Base-by-base conservation (phyloP, 2,888 invertebrate genomes). In the Drosophila maculinotata region DNA sequence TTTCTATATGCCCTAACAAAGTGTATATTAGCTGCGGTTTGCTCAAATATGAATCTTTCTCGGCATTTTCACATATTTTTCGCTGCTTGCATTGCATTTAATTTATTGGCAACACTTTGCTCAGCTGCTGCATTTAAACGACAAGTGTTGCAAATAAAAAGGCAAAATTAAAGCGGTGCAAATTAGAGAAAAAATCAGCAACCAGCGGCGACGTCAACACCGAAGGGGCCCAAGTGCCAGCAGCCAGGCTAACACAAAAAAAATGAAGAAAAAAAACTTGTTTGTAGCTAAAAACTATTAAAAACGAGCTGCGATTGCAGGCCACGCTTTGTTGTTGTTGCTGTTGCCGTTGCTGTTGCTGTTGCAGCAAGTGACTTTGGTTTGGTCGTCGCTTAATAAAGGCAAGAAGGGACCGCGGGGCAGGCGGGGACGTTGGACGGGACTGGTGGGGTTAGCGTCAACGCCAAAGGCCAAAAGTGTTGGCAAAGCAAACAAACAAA, bases 391-490 rank as follows among this genome's bases (percentile, higher is more conserved):
- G 80, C 87, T 81, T 81, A 84, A 81, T 84, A 81, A 87, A 87
- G 72, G 87, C 87, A 73, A 66, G 65, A 64, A 73, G 72, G 65
- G 53, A 48, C 31, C 25, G 31, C 5, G 9, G 15, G 28, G 23
- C 6, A 20, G 23, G 20, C 8, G 5, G 53, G 14, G 8, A 33
- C 17, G 39, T 33, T 39, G 41, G 39, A 14, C 35, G 44, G 36
- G 38, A 36, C 17, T 39, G 47, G 69, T 79, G 86, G 79, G 86
- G 80, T 80, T 74, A 72, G 75, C 78, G 56, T 58, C 63, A 87
- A 76, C 82, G 87, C 87, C 86, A 87, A 87, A 85, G 82, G 82
- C 82, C 87, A 83, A 87, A 87, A 83, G 82, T 87, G 82, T 85
- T 82, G 82, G 77, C 70, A 87, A 74, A 69, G 73, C 70, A 84